Evolutionary conservation across 2,888 invertebrate genomes (phyloP), one percentile per base, ranked within the genome.

Genomic region (Sicus ferrugineus): DNA sequence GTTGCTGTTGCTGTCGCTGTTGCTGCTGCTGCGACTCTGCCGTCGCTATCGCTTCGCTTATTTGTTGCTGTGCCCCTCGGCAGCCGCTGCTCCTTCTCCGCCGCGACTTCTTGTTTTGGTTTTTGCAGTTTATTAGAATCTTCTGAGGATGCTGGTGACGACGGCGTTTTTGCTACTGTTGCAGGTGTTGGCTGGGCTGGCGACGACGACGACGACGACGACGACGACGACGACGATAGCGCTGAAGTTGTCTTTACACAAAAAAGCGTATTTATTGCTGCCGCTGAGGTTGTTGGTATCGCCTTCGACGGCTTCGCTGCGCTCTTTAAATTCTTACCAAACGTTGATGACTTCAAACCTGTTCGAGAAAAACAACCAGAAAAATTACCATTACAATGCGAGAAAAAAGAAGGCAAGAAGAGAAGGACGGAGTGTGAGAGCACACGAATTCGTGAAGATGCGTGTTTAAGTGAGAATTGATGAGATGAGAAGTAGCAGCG

Each of bases 261-360:
- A 42, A 42, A 62, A n/a, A 23, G 66, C 67, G 67, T n/a, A 1
- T 50, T 63, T 70, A 73, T 21, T 67, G 59, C 46, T 70, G 64
- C 31, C 70, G 69, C 42, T 70, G 68, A 62, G 62, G 65, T 58
- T 68, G 58, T 71, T 70, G 69, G 68, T 66, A 63, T 70, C 67
- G 72, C 70, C 64, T 69, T 70, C 26, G 71, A 74, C 73, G 73
- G 71, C 70, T 73, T 75, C 61, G 71, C 72, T 73, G 77, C 73
- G 74, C 78, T 77, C 75, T 80, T 79, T 73, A 84, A 76, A 75
- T 79, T 82, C 75, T 82, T 82, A 73, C 81, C 83, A 77, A 82
- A 82, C 72, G 81, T 84, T 67, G 82, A 77, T 72, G 77, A 76
- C 72, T 77, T 83, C 72, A 83, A 73, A 83, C 84, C 84, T 83